phyloP scores from a whole-genome alignment of 2,888 invertebrate genomes.

The Aspidiotus rigidus region DNA sequence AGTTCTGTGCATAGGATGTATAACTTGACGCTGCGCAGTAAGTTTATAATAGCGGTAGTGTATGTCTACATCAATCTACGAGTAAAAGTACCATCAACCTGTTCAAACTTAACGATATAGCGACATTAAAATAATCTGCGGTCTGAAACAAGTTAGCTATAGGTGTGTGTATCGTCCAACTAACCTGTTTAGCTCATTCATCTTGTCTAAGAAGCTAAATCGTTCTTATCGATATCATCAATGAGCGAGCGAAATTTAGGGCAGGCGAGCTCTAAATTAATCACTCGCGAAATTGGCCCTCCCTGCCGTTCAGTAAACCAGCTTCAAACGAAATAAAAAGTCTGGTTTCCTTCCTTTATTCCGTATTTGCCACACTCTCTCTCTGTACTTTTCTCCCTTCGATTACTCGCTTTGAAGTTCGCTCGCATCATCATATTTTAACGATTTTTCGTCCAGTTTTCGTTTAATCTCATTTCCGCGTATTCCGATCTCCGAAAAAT shows the following conservation, averaged over 20 bases:
- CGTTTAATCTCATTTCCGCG: too few relatives aligned
- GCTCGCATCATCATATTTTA: too few relatives aligned
- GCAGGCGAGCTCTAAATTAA: not conserved
- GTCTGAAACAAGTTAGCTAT: conserved; percentile 12
- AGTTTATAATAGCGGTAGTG: not conserved
- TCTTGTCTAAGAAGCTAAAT: conserved; percentile 16
- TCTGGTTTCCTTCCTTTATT: too few relatives aligned
- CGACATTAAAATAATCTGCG: conserved; percentile 20
- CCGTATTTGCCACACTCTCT: too few relatives aligned
- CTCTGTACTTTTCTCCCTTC: too few relatives aligned
- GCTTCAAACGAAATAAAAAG: too few relatives aligned
- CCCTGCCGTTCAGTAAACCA: too few relatives aligned
- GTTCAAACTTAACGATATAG: not conserved
- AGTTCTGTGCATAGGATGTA: not conserved
- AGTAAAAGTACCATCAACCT: conserved; percentile 18
- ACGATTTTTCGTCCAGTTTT: too few relatives aligned
- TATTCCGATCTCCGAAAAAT: too few relatives aligned
- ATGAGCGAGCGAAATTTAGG: not conserved
- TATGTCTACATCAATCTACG: not conserved
- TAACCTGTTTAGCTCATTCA: conserved; percentile 30
- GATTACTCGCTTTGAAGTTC: too few relatives aligned
- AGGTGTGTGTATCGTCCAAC: conserved; percentile 26
- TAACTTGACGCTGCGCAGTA: not conserved
- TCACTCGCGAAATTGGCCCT: too few relatives aligned
- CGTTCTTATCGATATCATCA: conserved; percentile 21